Conservation (phyloP, 2,113 vertebrate genomes). For the Rissa tridactyla region DNA sequence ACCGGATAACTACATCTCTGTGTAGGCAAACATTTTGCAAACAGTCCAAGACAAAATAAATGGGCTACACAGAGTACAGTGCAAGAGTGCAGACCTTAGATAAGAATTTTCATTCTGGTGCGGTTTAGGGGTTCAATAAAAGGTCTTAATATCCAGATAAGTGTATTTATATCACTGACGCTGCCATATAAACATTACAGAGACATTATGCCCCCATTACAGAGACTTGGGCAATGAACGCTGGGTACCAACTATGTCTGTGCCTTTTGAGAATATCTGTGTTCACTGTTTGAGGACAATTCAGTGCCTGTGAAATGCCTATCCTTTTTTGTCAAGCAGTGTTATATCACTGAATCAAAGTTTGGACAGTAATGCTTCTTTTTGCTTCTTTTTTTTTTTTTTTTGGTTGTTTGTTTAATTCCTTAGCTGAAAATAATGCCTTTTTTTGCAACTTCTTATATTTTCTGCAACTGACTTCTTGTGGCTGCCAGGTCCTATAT, state of each 20-base stretch:
- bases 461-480: not conserved
- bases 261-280: not conserved
- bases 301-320: not conserved
- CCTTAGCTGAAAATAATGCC: not conserved
- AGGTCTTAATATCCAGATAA: not conserved
- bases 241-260: not conserved
- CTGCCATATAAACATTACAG: not conserved
- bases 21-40: not conserved
- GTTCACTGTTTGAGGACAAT: not conserved
- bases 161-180: not conserved
- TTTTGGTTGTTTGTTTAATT: not conserved
- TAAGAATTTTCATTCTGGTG: not conserved
- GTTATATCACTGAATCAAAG: not conserved
- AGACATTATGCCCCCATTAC: not conserved
- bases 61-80: not conserved
- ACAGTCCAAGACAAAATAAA: not conserved
- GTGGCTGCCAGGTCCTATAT: not conserved
- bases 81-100: not conserved
- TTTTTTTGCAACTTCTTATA: not conserved
- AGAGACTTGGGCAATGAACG: not conserved
- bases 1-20: not conserved
- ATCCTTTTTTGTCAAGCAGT: not conserved
- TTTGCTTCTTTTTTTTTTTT: too few species aligned
- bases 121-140: not conserved
- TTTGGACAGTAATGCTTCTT: not conserved